These are phyloP conservation scores for Chironomus tentans DNA, from an alignment of 2,888 invertebrate genomes.

Conservation along the genomic window DNA sequence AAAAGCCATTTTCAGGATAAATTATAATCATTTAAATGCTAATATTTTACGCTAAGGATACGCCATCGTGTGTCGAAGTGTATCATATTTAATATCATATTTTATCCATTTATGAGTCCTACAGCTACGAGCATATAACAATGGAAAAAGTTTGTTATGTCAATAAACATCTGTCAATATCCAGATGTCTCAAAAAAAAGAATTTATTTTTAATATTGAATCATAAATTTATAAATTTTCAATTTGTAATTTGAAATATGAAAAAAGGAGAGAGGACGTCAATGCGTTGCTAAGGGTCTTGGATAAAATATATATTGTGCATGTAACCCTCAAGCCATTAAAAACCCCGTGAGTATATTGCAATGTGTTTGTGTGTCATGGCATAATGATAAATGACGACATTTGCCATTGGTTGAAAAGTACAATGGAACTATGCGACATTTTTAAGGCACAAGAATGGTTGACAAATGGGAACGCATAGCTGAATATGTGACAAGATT, in stretches of 20 bases:
- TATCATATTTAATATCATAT: neutral
- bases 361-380: neutral
- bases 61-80: neutral
- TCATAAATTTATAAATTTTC: constrained; percentile 2
- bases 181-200: constrained; percentile 16
- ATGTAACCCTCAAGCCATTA: neutral
- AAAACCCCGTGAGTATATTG: neutral
- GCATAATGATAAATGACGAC: neutral
- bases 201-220: neutral
- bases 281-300: neutral
- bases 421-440: neutral
- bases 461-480: neutral
- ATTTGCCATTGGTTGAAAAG: constrained; percentile 8
- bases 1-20: constrained; percentile 5
- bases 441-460: constrained; percentile 11
- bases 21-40: constrained; percentile 24
- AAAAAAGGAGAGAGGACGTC: too few species aligned
- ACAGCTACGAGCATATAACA: neutral
- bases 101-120: neutral
- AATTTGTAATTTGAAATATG: neutral
- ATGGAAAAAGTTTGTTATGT: neutral
- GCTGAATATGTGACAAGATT: too few species aligned
- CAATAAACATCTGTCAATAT: constrained; percentile 27
- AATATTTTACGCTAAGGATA: constrained; percentile 17
- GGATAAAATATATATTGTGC: neutral